phyloP scores from a whole-genome alignment of 2,888 invertebrate genomes.

The Taenaris catops region DNA sequence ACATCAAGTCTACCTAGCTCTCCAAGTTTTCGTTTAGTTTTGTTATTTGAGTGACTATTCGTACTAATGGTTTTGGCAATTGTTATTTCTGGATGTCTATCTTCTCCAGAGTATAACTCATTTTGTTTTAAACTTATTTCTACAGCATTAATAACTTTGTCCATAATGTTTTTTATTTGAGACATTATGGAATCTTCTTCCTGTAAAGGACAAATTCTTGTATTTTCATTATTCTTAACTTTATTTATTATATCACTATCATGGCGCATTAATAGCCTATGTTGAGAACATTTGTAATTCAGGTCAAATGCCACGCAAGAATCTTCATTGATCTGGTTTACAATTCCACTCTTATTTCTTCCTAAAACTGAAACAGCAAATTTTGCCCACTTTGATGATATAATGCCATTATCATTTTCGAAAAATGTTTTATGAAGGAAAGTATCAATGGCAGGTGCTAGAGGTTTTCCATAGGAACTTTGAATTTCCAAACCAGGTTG shows the following conservation, averaged over 20 bases:
- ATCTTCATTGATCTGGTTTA: slow-evolving; percentile 34
- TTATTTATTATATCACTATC: slow-evolving; percentile 26
- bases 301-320: slow-evolving; percentile 75
- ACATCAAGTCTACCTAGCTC: slow-evolving; percentile 83
- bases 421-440: slow-evolving; percentile 50
- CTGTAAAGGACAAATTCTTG: not conserved
- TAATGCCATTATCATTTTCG: slow-evolving; percentile 47
- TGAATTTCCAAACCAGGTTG: slow-evolving; percentile 64
- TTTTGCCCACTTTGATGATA: slow-evolving; percentile 72
- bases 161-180: slow-evolving; percentile 61
- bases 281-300: slow-evolving; percentile 79
- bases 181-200: slow-evolving; percentile 20
- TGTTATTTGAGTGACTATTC: slow-evolving; percentile 41
- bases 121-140: slow-evolving; percentile 81
- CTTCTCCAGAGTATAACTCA: slow-evolving; percentile 49
- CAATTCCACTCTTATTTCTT: slow-evolving; percentile 32
- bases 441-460: slow-evolving; percentile 59
- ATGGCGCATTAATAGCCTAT: slow-evolving; percentile 72
- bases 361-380: slow-evolving; percentile 77
- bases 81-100: slow-evolving; percentile 48
- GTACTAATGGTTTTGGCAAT: slow-evolving; percentile 5
- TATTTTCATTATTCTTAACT: not conserved
- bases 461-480: slow-evolving; percentile 61
- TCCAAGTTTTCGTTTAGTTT: slow-evolving; percentile 47
- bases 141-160: slow-evolving; percentile 79